Evolutionary conservation across 2,113 vertebrate species (phyloP), one percentile per base, ranked within the genome.

Genomic region (Malurus melanocephalus): DNA sequence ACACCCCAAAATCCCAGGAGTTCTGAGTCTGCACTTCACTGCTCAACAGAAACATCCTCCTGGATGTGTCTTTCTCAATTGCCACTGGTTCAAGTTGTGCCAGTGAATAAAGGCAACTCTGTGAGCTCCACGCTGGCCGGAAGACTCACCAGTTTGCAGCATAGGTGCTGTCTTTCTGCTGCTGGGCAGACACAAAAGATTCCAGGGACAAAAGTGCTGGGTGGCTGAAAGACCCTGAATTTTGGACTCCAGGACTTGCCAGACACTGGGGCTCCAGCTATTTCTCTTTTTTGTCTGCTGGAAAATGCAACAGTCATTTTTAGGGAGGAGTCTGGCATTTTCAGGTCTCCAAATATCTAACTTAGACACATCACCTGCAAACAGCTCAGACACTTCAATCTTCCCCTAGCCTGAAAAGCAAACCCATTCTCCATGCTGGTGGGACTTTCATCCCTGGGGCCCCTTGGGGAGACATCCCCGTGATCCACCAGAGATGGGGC

Each of bases 51-150:
- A 35, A 13, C 10, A 14, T n/a, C 11, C 56, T 53, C 28, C 48
- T 59, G 26, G 28, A 38, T 76, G 26, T 66, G 16, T 53, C 55
- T 79, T 91, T 89, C 75, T 73, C 79, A 69, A 6, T 1, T 42
- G n/a, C 18, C 32, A 10, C 5, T 77, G 45, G 9, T 43, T 38
- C 52, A 71, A 51, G 40, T 16, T 24, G 16, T 19, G 30, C 24
- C 68, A 52, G 43, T 6, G 16, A 78, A 38, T 16, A 81, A 84
- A 92, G 24, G 48, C 42, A 61, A 42, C 14, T n/a, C 13, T 23
- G 18, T 38, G 69, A 83, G 35, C 30, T 64, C n/a, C n/a, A 10
- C 0, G 0, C 17, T 75, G 27, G 18, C 42, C 51, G 23, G n/a
- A 56, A 5, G 40, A 8, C 16, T 48, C 52, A 14, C 6, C 32